Evolutionary conservation across 1,140 invertebrate genomes (phyloP).

Genomic region (Pseudomyrmex concolor): DNA sequence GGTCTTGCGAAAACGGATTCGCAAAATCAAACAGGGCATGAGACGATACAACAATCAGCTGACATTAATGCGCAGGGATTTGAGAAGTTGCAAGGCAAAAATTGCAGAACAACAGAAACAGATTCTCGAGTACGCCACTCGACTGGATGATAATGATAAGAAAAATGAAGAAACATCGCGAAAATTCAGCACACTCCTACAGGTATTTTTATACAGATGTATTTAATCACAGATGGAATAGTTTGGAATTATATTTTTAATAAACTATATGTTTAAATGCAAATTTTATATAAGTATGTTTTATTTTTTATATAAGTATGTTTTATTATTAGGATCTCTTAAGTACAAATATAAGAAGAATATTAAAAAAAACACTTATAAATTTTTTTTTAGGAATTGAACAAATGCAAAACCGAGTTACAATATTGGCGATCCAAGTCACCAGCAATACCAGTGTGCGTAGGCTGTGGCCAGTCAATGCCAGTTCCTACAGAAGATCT

Average conservation of each 20-base stretch:
- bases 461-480: constrained; percentile 86
- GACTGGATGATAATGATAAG: constrained; percentile 94
- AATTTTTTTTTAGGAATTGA: constrained; percentile 88
- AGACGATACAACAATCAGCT: constrained; percentile 93
- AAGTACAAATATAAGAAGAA: constrained; percentile 11
- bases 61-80: constrained; percentile 90
- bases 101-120: constrained; percentile 93
- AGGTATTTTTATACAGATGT: constrained; percentile 85
- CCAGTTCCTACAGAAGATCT: constrained; percentile 86
- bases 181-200: constrained; percentile 94
- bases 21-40: constrained; percentile 95
- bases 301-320: no score
- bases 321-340: no score
- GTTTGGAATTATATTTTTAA: no score
- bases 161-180: constrained; percentile 95
- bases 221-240: neutral
- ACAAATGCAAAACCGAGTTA: constrained; percentile 95
- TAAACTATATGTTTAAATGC: no score
- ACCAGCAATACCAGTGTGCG: constrained; percentile 88
- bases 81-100: constrained; percentile 91
- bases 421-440: constrained; percentile 95
- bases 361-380: neutral
- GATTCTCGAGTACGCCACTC: constrained; percentile 92
- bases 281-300: no score
- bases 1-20: constrained; percentile 93